Evolutionary conservation across 2,113 vertebrate species (phyloP).

Genomic region (Oncorhynchus kisutch): DNA sequence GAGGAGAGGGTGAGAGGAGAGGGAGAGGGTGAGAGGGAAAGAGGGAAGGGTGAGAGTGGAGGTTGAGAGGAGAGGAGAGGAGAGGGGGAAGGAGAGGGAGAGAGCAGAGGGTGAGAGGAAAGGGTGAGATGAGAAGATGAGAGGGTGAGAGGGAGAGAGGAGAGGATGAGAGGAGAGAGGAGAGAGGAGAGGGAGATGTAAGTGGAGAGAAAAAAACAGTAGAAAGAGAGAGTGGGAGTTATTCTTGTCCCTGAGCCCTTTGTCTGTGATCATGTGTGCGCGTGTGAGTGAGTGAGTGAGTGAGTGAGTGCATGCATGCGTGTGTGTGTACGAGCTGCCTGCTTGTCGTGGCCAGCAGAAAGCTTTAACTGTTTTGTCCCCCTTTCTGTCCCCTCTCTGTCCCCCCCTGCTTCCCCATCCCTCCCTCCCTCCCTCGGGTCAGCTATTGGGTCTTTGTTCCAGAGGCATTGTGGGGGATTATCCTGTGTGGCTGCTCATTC

Average conservation of each 20-base stretch:
- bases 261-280: not conserved
- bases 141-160: slow-evolving; percentile 18
- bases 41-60: no score
- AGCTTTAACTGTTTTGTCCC: slow-evolving; percentile 48
- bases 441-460: slow-evolving; percentile 74
- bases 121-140: no score
- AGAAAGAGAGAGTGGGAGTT: slow-evolving; percentile 20
- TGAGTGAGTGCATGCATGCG: not conserved
- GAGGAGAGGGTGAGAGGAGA: no score
- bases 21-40: no score
- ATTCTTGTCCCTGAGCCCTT: not conserved
- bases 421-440: slow-evolving; percentile 58
- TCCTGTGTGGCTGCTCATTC: slow-evolving; percentile 66
- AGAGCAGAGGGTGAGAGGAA: no score
- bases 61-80: no score
- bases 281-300: not conserved
- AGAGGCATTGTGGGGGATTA: slow-evolving; percentile 74
- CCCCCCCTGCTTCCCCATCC: slow-evolving; percentile 13
- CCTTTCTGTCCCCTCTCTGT: slow-evolving; percentile 29
- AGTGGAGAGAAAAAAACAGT: slow-evolving; percentile 60
- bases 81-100: no score
- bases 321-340: slow-evolving; percentile 13
- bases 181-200: not conserved
- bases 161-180: not conserved
- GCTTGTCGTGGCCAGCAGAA: slow-evolving; percentile 40